Percentiles rank a stretch among this genome's conserved stretches.
Evolutionary conservation across 2,888 invertebrate species (phyloP).

Genomic region (Anorthoa munda): DNA sequence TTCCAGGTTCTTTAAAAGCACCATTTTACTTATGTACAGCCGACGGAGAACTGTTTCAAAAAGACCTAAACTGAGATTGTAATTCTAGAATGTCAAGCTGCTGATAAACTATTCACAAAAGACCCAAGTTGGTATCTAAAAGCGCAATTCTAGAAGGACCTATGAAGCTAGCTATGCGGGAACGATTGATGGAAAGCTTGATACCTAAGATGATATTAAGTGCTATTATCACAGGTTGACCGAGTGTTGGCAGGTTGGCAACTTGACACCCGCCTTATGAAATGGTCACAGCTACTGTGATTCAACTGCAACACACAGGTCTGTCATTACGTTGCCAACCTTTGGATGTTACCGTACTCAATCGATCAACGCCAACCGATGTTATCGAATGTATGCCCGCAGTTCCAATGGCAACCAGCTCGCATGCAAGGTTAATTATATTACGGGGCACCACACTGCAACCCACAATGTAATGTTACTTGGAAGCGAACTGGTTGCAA

Average conservation of each 20-base stretch:
- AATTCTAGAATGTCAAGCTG: not conserved
- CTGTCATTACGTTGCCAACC: slow-evolving; percentile 1
- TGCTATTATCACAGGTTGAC: slow-evolving; percentile 35
- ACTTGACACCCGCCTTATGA: slow-evolving; percentile 1
- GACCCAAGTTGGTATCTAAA: not conserved
- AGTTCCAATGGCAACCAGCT: too few relatives aligned
- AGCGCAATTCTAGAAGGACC: not conserved
- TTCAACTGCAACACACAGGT: not conserved
- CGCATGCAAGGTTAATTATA: too few relatives aligned
- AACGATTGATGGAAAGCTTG: slow-evolving; percentile 1
- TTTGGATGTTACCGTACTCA: not conserved
- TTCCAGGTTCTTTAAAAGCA: slow-evolving; percentile 12
- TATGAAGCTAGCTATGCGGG: too few relatives aligned
- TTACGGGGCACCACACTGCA: too few relatives aligned
- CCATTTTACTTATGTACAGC: not conserved
- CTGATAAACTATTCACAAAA: not conserved
- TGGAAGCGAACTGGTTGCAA: too few relatives aligned
- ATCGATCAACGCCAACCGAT: not conserved
- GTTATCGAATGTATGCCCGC: too few relatives aligned
- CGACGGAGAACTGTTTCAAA: not conserved
- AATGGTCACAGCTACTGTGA: slow-evolving; percentile 5
- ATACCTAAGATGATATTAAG: slow-evolving; percentile 22
- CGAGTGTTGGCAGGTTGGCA: not conserved
- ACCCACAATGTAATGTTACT: too few relatives aligned
- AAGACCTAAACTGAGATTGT: not conserved